Conservation (phyloP, 2,888 invertebrate species). For the Heliconius ismenius region DNA sequence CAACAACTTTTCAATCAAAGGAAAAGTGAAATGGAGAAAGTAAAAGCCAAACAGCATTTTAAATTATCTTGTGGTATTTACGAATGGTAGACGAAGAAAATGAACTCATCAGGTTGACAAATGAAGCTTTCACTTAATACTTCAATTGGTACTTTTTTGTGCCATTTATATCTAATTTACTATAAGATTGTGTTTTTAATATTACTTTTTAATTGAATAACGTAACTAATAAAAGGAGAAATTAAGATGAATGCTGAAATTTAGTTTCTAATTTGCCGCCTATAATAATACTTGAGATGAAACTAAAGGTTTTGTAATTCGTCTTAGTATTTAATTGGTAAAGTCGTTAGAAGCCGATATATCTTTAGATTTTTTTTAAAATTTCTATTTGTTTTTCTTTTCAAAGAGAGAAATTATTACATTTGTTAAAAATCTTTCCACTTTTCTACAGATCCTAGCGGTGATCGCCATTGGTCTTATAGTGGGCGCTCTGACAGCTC, state of each 20-base stretch:
- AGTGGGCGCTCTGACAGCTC: conserved; percentile 83
- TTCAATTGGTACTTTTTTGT: conserved; percentile 4
- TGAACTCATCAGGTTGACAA: conserved; percentile 33
- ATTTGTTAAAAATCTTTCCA: not conserved
- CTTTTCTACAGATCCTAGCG: conserved; percentile 77
- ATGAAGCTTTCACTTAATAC: conserved; percentile 41
- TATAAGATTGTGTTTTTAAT: not conserved
- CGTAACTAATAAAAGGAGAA: not conserved
- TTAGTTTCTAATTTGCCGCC: not conserved
- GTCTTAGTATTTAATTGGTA: no score
- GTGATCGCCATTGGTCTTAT: conserved; percentile 84
- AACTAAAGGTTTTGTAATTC: not conserved
- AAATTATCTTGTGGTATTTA: conserved; percentile 45
- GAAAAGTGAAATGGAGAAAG: conserved; percentile 38
- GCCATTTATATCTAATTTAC: not conserved
- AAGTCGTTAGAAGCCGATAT: no score
- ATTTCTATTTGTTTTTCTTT: no score
- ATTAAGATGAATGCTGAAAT: not conserved
- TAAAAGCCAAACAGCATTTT: conserved; percentile 34
- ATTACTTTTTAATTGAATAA: not conserved
- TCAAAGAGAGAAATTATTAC: no score
- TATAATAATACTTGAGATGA: not conserved
- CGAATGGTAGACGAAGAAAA: conserved; percentile 43
- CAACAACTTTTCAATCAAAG: not conserved
- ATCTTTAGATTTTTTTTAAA: no score